Conservation (phyloP, 2,888 invertebrate genomes). For the Drosophila birchii region DNA sequence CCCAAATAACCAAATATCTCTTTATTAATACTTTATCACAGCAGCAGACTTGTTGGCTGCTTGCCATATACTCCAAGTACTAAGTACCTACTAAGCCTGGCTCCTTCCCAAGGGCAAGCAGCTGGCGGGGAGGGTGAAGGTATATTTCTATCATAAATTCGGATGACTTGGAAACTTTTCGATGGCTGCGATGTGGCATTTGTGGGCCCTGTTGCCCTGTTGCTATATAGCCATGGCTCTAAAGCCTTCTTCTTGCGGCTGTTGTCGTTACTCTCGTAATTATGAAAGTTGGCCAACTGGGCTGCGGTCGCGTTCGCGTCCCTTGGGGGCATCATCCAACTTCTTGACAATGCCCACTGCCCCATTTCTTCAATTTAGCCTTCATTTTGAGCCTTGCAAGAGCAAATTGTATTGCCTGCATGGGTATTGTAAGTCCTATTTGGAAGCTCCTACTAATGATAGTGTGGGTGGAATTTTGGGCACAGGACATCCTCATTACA, state of each 20-base stretch:
- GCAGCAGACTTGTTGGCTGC: constrained; percentile 7
- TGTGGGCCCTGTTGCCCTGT: constrained; percentile 11
- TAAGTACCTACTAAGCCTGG: constrained; percentile 62
- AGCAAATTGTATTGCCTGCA: constrained; percentile 13
- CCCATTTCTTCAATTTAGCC: constrained; percentile 4
- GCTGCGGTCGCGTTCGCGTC: constrained; percentile 38
- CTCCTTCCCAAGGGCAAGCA: constrained; percentile 36
- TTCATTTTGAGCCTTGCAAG: constrained; percentile 18
- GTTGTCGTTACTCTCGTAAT: constrained; percentile 64
- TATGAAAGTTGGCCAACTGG: constrained; percentile 74
- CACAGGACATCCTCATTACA: constrained; percentile 69
- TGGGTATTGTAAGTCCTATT: constrained; percentile 29
- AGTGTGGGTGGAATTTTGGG: constrained; percentile 66
- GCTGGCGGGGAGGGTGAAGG: constrained; percentile 35
- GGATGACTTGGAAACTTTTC: constrained; percentile 58
- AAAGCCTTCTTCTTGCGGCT: constrained; percentile 51
- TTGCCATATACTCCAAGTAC: constrained; percentile 29
- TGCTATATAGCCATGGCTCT: constrained; percentile 14
- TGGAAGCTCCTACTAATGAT: constrained; percentile 51
- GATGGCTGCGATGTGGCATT: constrained; percentile 23
- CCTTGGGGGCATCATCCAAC: constrained; percentile 24
- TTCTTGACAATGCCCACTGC: constrained; percentile 36
- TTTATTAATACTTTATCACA: constrained; percentile 41
- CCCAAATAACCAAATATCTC: not conserved
- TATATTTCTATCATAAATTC: constrained; percentile 68